Percentiles rank a stretch among this genome's conserved stretches.
Evolutionary conservation across 37 sponge, comb jelly and placozoan species (phyloP).

Genomic region (Agelas oroides): DNA sequence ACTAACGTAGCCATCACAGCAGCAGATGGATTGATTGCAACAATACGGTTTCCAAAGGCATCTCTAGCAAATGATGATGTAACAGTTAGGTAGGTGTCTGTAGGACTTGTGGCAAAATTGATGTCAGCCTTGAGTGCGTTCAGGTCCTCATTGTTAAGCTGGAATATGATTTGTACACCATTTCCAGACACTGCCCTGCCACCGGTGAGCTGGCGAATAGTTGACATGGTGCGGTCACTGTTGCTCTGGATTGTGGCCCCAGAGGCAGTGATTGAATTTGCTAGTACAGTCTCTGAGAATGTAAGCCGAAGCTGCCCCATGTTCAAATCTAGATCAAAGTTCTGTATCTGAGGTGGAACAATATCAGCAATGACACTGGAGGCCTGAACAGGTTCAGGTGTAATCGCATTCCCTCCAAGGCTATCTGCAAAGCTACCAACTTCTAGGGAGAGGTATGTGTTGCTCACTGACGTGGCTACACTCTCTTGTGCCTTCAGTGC

Average conservation of each 20-base stretch:
- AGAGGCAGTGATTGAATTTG: constrained; percentile 46
- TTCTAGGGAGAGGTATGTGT: constrained; percentile 72
- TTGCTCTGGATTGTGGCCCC: constrained; percentile 48
- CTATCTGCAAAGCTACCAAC: constrained; percentile 42
- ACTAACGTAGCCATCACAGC: constrained; percentile 28
- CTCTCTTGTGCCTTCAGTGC: constrained; percentile 59
- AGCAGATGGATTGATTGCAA: constrained; percentile 16
- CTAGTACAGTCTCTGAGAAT: constrained; percentile 71
- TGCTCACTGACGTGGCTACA: constrained; percentile 61
- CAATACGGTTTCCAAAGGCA: constrained; percentile 77
- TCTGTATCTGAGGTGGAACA: constrained; percentile 45
- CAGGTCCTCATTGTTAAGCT: constrained; percentile 62
- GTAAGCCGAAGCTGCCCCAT: constrained; percentile 52
- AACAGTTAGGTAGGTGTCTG: constrained; percentile 45
- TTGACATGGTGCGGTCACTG: neutral
- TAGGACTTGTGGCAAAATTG: constrained; percentile 21
- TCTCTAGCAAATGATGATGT: constrained; percentile 50
- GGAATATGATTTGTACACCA: constrained; percentile 46
- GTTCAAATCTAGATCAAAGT: constrained; percentile 67
- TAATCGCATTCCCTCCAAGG: constrained; percentile 46
- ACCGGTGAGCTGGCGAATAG: constrained; percentile 33
- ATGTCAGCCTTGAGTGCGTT: constrained; percentile 57
- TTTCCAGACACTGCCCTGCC: constrained; percentile 40
- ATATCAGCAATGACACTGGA: constrained; percentile 51
- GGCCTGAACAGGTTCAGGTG: constrained; percentile 69